Percentiles rank a stretch among this genome's conserved stretches.
Evolutionary conservation across 2,113 vertebrate species (phyloP).

Genomic region (Psittacara wagleri): DNA sequence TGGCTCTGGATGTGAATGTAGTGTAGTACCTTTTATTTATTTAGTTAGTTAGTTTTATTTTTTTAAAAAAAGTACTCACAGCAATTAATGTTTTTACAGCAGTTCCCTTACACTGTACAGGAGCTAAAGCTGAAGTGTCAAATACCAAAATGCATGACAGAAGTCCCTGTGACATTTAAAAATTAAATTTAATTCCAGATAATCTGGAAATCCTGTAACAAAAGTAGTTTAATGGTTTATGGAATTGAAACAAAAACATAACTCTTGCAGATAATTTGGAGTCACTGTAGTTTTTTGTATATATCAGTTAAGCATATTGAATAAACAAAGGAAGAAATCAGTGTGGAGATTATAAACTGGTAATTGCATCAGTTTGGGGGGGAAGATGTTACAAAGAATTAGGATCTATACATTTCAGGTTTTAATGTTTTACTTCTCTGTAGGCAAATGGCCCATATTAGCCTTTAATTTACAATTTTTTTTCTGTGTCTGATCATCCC

Average conservation of each 20-base stretch:
- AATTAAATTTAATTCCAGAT: not conserved
- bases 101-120: not conserved
- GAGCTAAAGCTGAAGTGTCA: not conserved
- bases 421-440: not conserved
- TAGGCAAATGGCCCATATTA: not conserved
- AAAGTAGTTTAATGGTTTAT: not conserved
- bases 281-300: not conserved
- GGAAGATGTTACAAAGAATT: not conserved
- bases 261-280: not conserved
- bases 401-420: not conserved
- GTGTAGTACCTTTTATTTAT: not conserved
- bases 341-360: not conserved
- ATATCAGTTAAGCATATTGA: not conserved
- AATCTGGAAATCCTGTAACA: not conserved
- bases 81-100: not conserved
- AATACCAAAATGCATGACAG: not conserved
- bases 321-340: not conserved
- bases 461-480: not conserved
- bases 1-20: not conserved
- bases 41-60: not conserved
- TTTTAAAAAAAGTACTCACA: not conserved
- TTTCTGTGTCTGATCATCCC: not conserved
- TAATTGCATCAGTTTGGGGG: not conserved
- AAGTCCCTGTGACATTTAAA: not conserved
- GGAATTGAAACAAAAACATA: not conserved